phyloP scores from a whole-genome alignment of 1,140 invertebrate species.

The Saccostrea glomerata region DNA sequence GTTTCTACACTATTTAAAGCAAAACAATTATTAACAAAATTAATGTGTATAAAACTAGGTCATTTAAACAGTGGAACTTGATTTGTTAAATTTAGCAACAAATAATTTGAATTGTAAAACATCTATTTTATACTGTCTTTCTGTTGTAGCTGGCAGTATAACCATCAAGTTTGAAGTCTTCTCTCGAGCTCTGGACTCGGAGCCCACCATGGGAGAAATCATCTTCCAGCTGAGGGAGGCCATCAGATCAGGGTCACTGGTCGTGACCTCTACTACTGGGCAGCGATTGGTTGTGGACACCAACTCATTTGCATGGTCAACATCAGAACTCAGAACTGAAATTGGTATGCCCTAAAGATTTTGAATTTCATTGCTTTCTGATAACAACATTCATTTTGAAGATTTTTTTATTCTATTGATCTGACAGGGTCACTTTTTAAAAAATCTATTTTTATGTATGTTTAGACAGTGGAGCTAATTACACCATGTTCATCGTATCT shows the following conservation, averaged over 20 bases:
- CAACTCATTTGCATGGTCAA: constrained; percentile 39
- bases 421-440: too few species aligned
- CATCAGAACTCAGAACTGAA: neutral
- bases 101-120: too few species aligned
- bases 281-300: constrained; percentile 21
- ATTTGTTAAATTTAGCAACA: too few species aligned
- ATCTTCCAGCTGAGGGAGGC: neutral
- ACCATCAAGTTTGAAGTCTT: constrained; percentile 36
- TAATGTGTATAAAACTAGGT: too few species aligned
- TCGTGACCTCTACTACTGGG: neutral
- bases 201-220: constrained; percentile 25
- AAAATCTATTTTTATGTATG: neutral
- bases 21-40: too few species aligned
- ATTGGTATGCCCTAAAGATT: neutral
- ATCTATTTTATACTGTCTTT: neutral
- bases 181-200: neutral
- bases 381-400: too few species aligned
- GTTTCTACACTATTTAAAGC: too few species aligned
- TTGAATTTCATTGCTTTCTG: neutral
- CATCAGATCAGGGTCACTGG: neutral
- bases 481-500: constrained; percentile 16
- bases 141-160: constrained; percentile 6
- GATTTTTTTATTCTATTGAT: too few species aligned
- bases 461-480: constrained; percentile 1
- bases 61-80: too few species aligned